Evolutionary conservation across 2,797 vertebrate genomes (phyloP).

Genomic region (Periparus ater): DNA sequence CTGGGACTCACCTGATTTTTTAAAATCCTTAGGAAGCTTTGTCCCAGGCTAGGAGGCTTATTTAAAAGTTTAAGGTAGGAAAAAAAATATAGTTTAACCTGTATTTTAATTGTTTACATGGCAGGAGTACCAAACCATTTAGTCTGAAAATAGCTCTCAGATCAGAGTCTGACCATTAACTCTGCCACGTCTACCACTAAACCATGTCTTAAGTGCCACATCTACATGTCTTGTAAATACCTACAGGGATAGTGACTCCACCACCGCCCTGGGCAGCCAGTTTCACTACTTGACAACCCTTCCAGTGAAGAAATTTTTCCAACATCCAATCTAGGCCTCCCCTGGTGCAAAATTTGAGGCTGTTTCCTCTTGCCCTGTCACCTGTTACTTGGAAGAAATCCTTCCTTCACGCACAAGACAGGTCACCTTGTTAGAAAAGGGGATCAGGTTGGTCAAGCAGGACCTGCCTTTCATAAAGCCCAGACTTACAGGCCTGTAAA

Average conservation of each 20-base stretch:
- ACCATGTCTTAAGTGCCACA: neutral
- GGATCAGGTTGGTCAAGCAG: neutral
- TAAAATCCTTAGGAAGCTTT: neutral
- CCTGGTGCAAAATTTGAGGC: neutral
- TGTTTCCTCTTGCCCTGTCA: neutral
- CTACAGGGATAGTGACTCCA: neutral
- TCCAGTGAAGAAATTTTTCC: neutral
- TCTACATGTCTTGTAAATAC: neutral
- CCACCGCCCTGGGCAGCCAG: neutral
- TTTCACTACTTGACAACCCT: neutral
- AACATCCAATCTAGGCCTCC: neutral
- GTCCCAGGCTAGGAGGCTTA: neutral
- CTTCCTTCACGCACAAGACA: neutral
- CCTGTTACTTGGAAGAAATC: neutral
- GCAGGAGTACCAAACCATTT: neutral
- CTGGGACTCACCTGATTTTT: neutral
- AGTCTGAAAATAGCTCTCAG: neutral
- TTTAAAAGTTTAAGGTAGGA: neutral
- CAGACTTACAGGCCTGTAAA: neutral
- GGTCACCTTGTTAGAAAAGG: neutral
- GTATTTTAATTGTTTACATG: neutral
- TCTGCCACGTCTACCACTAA: neutral
- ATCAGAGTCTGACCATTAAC: neutral
- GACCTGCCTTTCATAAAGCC: neutral
- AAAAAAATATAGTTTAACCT: neutral